Evolutionary conservation across 2,888 invertebrate genomes (phyloP).

Genomic region (Parochlus steinenii): DNA sequence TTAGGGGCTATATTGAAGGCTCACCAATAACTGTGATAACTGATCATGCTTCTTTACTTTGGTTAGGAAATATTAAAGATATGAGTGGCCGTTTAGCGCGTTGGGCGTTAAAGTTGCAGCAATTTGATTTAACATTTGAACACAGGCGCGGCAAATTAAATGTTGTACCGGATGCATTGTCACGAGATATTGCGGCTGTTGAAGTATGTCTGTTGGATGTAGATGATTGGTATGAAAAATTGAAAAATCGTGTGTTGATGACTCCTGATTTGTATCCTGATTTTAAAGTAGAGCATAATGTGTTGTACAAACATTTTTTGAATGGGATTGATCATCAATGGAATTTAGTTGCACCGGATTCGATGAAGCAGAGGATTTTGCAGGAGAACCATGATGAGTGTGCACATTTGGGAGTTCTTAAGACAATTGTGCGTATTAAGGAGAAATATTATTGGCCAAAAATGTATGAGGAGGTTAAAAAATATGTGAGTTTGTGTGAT

Average conservation of each 20-base stretch:
- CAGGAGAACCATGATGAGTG: no score
- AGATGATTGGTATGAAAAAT: conserved; percentile 2
- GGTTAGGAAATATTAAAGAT: conserved; percentile 13
- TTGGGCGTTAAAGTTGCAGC: no score
- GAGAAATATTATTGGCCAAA: conserved; percentile 9
- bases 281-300: background rate
- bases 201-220: no score
- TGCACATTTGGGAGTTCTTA: background rate
- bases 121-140: no score
- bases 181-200: background rate
- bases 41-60: conserved; percentile 11
- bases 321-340: no score
- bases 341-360: background rate
- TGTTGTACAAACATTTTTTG: background rate
- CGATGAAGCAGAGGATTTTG: no score
- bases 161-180: conserved; percentile 9
- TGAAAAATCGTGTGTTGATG: background rate
- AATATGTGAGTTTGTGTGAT: conserved; percentile 3
- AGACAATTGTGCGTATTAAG: background rate
- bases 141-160: conserved; percentile 12
- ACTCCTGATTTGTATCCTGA: background rate
- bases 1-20: conserved; percentile 13
- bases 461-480: background rate
- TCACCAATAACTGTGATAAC: conserved; percentile 13
- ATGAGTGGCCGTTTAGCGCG: no score